Percentiles rank a stretch among this genome's conserved stretches.
These are phyloP conservation scores for Parnassius glacialis DNA, from an alignment of 2,888 invertebrate genomes.

Conservation along the genomic window DNA sequence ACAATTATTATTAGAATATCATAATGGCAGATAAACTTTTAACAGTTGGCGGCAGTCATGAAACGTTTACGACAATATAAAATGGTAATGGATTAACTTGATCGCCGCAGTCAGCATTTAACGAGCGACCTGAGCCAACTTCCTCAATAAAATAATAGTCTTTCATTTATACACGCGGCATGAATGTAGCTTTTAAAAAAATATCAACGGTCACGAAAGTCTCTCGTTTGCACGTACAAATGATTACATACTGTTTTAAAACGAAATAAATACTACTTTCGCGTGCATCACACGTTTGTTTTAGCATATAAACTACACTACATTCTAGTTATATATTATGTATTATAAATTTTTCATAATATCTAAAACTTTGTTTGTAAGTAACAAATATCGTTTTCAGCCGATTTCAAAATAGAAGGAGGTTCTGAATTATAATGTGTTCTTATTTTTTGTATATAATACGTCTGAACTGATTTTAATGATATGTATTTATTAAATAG, in stretches of 20 bases:
- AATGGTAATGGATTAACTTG: slow-evolving; percentile 75
- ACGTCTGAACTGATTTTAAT: too few relatives aligned
- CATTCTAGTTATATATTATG: too few relatives aligned
- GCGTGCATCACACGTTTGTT: neutral
- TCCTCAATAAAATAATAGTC: slow-evolving; percentile 77
- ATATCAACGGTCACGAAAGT: slow-evolving; percentile 35
- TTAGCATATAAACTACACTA: neutral
- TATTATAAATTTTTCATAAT: too few relatives aligned
- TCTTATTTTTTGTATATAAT: too few relatives aligned
- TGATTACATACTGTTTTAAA: slow-evolving; percentile 3
- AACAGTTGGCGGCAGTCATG: slow-evolving; percentile 65
- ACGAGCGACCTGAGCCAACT: slow-evolving; percentile 68
- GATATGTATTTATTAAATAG: too few relatives aligned
- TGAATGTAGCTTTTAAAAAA: slow-evolving; percentile 36
- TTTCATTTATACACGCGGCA: slow-evolving; percentile 39
- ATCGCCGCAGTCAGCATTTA: slow-evolving; percentile 66
- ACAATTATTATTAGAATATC: slow-evolving; percentile 36
- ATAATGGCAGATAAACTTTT: slow-evolving; percentile 48
- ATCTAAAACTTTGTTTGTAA: too few relatives aligned
- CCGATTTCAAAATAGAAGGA: too few relatives aligned
- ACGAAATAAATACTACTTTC: slow-evolving; percentile 5
- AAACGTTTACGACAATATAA: slow-evolving; percentile 75
- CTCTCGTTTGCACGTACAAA: slow-evolving; percentile 23
- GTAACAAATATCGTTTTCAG: too few relatives aligned
- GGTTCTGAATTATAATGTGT: too few relatives aligned